Base-by-base conservation (phyloP, 2,888 invertebrate genomes). In the Incurvaria masculella region DNA sequence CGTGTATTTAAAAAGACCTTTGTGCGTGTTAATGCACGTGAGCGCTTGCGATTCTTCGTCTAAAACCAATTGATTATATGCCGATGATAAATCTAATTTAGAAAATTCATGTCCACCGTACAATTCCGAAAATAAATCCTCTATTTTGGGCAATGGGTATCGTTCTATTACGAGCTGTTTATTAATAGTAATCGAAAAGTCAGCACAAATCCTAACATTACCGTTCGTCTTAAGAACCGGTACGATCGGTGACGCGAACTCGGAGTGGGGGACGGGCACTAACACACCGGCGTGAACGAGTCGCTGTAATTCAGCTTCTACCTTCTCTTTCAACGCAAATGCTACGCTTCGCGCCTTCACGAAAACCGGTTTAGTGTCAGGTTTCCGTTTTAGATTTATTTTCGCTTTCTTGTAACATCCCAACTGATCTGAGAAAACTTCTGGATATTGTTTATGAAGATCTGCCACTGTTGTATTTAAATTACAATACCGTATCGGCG, bases 171-270 rank as follows among this genome's bases (percentile, higher is more conserved):
- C 1, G 5, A 51, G 20, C 21, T 48, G 49, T 46, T 51, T 51
- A 18, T 52, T 52, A 11, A 51, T 41, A 2, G 47, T 46, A 21
- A 18, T 5, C 16, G 45, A 45, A 17, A 38, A 45, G 16, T 45
- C 45, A 11, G 47, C 50, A 21, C 50, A 50, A 3, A 49, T 18
- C 16, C 50, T 40, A 19, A 50, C 41, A 2, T n/a, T 27, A 18
- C 45, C 47, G 27, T 46, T n/a, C 1, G 21, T n/a, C 20, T 46
- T 48, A 8, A 51, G 17, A 4, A 48, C 48, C 1, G 48, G 51
- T 2, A 51, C 49, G 4, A 51, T 44, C 4, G 51, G 51, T n/a
- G 47, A 47, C 21, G 51, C 51, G 26, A 45, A 51, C 17, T 51
- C 51, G 1, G 49, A 49, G 16, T 42, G 42, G 16, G 33, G 2